Percentiles rank a stretch among this genome's conserved stretches.
Evolutionary conservation across 1,140 invertebrate species (phyloP).

Genomic region (Lucilia cuprina): DNA sequence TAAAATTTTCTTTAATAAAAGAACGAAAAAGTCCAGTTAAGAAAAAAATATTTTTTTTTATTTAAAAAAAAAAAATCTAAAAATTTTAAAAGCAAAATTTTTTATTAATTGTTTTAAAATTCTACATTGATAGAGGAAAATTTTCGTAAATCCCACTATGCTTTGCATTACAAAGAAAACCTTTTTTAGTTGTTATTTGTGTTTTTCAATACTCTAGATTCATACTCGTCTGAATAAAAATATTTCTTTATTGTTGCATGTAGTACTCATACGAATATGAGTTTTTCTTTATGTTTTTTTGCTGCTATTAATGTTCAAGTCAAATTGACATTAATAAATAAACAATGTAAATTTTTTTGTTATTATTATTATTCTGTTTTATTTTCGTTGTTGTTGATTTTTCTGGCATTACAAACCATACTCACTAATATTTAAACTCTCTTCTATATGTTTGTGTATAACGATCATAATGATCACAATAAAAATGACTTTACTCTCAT

Average conservation of each 20-base stretch:
- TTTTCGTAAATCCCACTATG: no score
- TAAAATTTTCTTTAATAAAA: no score
- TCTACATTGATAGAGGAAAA: no score
- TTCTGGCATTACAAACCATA: background rate
- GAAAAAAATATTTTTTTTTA: no score
- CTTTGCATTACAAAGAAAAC: background rate
- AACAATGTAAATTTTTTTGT: constrained; percentile 16
- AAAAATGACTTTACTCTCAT: background rate
- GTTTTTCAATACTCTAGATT: background rate
- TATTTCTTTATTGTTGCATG: background rate
- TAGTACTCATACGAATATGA: background rate
- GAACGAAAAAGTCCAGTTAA: no score
- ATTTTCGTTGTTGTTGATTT: no score
- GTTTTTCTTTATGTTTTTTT: background rate
- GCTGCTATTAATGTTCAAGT: background rate
- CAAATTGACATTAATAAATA: constrained; percentile 27
- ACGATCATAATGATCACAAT: no score
- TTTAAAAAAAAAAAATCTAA: no score
- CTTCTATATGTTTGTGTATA: background rate
- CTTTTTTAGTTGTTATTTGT: background rate
- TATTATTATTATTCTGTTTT: no score
- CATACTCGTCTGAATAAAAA: background rate
- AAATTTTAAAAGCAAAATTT: no score
- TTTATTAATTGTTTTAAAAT: no score
- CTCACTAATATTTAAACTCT: background rate